Evolutionary conservation across 37 sponge, comb jelly and placozoan genomes (phyloP), one percentile per base, ranked within the genome.

Genomic region (Oscarella lobularis): DNA sequence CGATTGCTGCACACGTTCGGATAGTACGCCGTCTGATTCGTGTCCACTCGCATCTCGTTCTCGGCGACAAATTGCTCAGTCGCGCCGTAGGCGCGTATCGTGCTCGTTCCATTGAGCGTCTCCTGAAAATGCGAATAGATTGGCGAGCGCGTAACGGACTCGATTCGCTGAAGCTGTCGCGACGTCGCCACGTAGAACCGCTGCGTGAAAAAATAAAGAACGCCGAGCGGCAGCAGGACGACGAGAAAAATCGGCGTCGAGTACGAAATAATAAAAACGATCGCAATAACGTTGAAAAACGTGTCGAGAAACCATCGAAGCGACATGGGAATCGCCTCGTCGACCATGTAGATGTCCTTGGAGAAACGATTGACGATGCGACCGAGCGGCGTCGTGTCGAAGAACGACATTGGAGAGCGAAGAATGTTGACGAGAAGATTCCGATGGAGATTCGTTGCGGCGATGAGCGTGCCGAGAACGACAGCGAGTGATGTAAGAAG

Each of bases 91-190:
- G 89, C 99, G 67, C 99, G 81, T 67, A 98, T 93, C 35, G 84
- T 98, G 67, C 89, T 6, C 3, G 87, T 86, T 1, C 99, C 98
- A 27, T 74, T 40, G n/a, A 98, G 76, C 33, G 87, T 85, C 81
- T 98, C 99, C 66, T 89, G 90, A 78, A 98, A 98, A 74, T 98
- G 99, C 3, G 95, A 80, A 87, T 90, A 98, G 76, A 98, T 98
- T 29, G 99, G 99, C 41, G 99, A 98, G 9, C 94, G 86, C 33
- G 81, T 85, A 75, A 88, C 75, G 29, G 94, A 94, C 68, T 98
- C 99, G 33, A 98, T 73, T 31, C 99, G 89, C 74, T 93, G 90
- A 38, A 98, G 79, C 73, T 98, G 99, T 66, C 94, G 83, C 54
- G 99, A 98, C 35, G 99, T 88, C 67, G 88, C 81, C 39, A 93